These are phyloP conservation scores for Tretioscincus oriximinensis DNA, from an alignment of 2,113 vertebrate species.

Conservation along the genomic window DNA sequence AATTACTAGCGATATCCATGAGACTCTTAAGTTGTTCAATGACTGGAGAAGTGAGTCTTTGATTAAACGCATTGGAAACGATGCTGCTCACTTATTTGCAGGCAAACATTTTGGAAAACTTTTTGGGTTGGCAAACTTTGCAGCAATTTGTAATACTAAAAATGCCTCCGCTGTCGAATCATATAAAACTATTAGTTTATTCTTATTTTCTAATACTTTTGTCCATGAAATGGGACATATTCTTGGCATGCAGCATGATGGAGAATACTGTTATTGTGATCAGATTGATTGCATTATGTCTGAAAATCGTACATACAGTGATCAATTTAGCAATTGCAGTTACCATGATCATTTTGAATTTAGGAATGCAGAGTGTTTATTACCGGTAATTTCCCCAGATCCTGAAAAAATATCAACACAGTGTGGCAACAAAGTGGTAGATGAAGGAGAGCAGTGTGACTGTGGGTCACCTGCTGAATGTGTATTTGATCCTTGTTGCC, in stretches of 20 bases:
- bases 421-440: conserved; percentile 69
- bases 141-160: conserved; percentile 13
- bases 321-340: conserved; percentile 69
- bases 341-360: conserved; percentile 41
- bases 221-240: conserved; percentile 67
- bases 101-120: neutral
- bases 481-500: conserved; percentile 63
- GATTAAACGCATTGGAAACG: conserved; percentile 15
- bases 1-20: neutral
- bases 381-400: neutral
- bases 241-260: conserved; percentile 57
- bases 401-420: neutral
- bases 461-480: conserved; percentile 59
- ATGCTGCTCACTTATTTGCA: conserved; percentile 43
- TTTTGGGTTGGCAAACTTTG: conserved; percentile 21
- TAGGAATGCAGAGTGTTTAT: neutral
- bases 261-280: conserved; percentile 18
- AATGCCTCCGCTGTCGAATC: conserved; percentile 39
- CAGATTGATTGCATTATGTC: conserved; percentile 38
- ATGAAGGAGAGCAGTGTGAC: conserved; percentile 62
- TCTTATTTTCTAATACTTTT: conserved; percentile 30
- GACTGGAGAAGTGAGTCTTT: neutral
- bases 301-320: neutral
- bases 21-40: neutral
- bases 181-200: neutral